Evolutionary conservation across 2,888 invertebrate species (phyloP), one percentile per base, ranked within the genome.

Genomic region (Andrena praecox): DNA sequence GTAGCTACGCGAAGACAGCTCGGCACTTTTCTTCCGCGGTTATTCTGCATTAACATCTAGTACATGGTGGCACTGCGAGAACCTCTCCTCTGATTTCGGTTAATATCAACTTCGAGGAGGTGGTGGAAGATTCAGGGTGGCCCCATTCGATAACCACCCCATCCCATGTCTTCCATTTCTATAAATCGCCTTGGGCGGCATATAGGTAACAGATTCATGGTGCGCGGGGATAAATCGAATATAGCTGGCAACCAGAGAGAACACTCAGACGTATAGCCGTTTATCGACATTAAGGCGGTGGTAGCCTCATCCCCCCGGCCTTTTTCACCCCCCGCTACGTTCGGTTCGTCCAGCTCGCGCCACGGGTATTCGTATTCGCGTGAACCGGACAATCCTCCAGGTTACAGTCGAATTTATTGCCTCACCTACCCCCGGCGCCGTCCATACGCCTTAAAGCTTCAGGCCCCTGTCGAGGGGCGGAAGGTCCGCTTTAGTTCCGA

Each of bases 391-490:
- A 59, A 77, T 78, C 60, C 72, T 52, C 8, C 64, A 24, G 35
- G 72, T 86, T 85, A 71, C 75, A 69, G 72, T 69, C 48, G 84
- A 89, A 90, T 90, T 87, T 89, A 88, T 90, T 85, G 79, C 73
- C 74, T 67, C 80, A 75, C 70, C 81, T 56, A 70, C 77, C 82
- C 82, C 77, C 69, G 62, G 33, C 69, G 63, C 79, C 52, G 76
- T 85, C 68, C 70, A 71, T 81, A 84, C 75, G 72, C 84, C 83
- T 82, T 85, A 84, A 56, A 85, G 85, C 82, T 80, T 60, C 59
- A 54, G 66, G 80, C 83, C 62, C 59, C 68, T 33, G 33, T 64
- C 42, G 42, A 35, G 73, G 69, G 70, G 24, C 50, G 31, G 31
- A 42, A 31, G 68, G 75, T 77, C 24, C 74, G 82, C 59, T 86